A percentile compares a stretch with the other conserved stretches of the same genome.
These are phyloP conservation scores for Pammene aurita DNA, from an alignment of 2,888 invertebrate species.

Conservation along the genomic window DNA sequence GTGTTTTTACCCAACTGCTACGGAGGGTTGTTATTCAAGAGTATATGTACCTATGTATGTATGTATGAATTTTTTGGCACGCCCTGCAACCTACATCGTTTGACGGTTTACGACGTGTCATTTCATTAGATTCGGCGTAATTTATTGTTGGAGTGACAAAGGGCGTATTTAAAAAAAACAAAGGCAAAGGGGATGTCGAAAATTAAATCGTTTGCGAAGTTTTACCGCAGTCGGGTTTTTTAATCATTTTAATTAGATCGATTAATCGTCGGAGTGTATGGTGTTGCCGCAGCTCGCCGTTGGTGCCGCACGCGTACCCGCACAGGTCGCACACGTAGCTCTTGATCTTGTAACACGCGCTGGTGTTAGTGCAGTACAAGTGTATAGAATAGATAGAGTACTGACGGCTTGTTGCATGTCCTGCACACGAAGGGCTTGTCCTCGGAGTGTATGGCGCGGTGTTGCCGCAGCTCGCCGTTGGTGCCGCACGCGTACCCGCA, in stretches of 20 bases:
- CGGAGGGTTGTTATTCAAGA: too few relatives aligned
- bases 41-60: too few relatives aligned
- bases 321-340: conserved; percentile 83
- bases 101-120: too few relatives aligned
- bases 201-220: too few relatives aligned
- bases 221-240: too few relatives aligned
- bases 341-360: conserved; percentile 81
- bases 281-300: conserved; percentile 82
- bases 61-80: too few relatives aligned
- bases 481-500: conserved; percentile 84
- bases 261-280: conserved; percentile 83
- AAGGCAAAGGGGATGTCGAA: too few relatives aligned
- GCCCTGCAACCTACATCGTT: too few relatives aligned
- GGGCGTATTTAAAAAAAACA: too few relatives aligned
- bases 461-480: conserved; percentile 82
- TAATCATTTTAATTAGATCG: conserved; percentile 54
- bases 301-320: conserved; percentile 83
- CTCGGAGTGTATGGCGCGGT: conserved; percentile 83
- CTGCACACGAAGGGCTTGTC: conserved; percentile 80
- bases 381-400: background rate
- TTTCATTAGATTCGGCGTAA: too few relatives aligned
- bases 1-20: too few relatives aligned
- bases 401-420: conserved; percentile 78
- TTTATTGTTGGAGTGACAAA: too few relatives aligned
- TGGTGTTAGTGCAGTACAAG: conserved; percentile 57